phyloP scores from a whole-genome alignment of 2,113 vertebrate genomes.

The Lanius ludovicianus region DNA sequence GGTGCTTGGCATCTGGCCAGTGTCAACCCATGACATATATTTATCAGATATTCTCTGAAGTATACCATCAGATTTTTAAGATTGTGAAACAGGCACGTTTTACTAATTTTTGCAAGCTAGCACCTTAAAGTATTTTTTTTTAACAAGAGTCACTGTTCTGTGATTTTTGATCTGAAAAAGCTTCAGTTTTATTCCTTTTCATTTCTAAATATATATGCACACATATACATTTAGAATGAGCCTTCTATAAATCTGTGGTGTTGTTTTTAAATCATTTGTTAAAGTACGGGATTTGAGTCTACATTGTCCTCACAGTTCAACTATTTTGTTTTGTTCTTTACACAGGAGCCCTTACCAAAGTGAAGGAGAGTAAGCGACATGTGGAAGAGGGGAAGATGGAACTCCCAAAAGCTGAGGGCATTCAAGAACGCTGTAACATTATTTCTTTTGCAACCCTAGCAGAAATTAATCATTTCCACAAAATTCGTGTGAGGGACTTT shows the following conservation, averaged over 20 bases:
- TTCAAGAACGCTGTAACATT: constrained; percentile 96
- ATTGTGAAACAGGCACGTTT: background rate
- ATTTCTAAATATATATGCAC: background rate
- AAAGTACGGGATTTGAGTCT: background rate
- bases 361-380: constrained; percentile 93
- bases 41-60: background rate
- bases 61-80: background rate
- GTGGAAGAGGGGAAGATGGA: constrained; percentile 99
- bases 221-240: background rate
- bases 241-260: background rate
- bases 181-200: background rate
- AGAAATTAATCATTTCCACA: constrained; percentile 98
- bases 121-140: background rate
- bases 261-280: background rate
- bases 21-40: background rate
- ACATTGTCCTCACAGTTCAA: background rate
- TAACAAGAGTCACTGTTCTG: background rate
- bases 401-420: constrained; percentile 87
- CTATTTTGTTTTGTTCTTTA: constrained; percentile 1
- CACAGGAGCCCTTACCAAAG: constrained; percentile 94
- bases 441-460: constrained; percentile 97
- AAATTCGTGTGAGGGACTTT: constrained; percentile 93
- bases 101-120: background rate
- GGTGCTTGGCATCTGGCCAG: background rate
- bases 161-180: background rate